These are phyloP conservation scores for Saccopteryx bilineata DNA, from an alignment of 2,113 vertebrate genomes.

Conservation along the genomic window DNA sequence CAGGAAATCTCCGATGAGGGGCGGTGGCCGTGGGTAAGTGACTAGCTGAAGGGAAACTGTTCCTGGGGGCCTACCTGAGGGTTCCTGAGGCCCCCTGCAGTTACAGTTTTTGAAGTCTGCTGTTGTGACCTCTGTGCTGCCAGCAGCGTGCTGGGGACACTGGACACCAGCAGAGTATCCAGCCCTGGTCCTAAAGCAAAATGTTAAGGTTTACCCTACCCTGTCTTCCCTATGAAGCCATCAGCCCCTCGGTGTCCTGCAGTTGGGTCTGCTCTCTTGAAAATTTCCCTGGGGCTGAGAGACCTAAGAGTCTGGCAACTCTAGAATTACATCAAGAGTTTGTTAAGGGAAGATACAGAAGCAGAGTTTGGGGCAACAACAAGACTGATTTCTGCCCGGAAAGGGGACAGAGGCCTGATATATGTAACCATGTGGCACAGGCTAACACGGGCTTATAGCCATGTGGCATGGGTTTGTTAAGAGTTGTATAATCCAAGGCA, in stretches of 20 bases:
- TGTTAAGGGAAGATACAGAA: too few species aligned
- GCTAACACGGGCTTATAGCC: background rate
- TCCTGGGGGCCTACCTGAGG: background rate
- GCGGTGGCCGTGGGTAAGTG: background rate
- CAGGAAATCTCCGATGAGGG: background rate
- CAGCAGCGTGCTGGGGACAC: rapidly evolving
- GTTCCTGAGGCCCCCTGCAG: background rate
- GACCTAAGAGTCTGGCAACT: background rate
- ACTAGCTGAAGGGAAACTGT: background rate
- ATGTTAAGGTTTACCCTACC: background rate
- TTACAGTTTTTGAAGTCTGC: background rate
- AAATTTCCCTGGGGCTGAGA: too few species aligned
- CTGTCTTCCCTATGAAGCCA: background rate
- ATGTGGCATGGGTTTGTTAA: background rate
- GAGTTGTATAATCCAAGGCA: background rate
- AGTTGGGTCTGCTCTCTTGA: background rate
- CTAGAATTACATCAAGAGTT: background rate
- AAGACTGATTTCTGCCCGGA: background rate
- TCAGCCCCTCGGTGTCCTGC: rapidly evolving
- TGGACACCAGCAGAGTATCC: background rate
- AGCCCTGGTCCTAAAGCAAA: slow-evolving; percentile 14
- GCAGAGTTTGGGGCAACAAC: background rate
- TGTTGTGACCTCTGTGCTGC: background rate
- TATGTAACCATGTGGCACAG: background rate
- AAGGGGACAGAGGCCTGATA: too few species aligned